These are phyloP conservation scores for Oenanthe oenanthe DNA, from an alignment of 2,113 vertebrate genomes.

Conservation along the genomic window DNA sequence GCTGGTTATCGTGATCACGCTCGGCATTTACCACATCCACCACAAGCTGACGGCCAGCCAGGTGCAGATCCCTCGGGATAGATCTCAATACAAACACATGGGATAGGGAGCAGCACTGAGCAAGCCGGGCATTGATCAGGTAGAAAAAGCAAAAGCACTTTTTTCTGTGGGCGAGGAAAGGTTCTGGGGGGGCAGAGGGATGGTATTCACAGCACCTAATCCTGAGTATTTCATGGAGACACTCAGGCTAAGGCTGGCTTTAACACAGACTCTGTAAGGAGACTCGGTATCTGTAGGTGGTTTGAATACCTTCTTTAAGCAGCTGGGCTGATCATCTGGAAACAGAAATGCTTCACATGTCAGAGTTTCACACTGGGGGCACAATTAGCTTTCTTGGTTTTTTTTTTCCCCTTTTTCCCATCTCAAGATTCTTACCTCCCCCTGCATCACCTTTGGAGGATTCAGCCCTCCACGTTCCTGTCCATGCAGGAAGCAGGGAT, in stretches of 20 bases:
- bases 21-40: conserved; percentile 93
- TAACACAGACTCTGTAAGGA: not conserved
- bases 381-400: not conserved
- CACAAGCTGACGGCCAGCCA: conserved; percentile 91
- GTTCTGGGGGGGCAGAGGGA: not conserved
- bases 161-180: conserved; percentile 25
- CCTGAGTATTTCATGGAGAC: not conserved
- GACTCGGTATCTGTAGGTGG: not conserved
- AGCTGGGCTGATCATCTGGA: not conserved
- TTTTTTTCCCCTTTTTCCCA: no score
- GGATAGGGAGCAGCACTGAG: conserved; percentile 69
- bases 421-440: not conserved
- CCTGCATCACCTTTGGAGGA: fast-evolving
- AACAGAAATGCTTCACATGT: conserved; percentile 34
- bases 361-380: conserved; percentile 14
- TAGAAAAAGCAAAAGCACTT: conserved; percentile 73
- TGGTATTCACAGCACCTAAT: conserved; percentile 30
- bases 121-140: conserved; percentile 17
- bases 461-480: not conserved
- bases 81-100: conserved; percentile 98
- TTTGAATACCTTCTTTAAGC: conserved; percentile 48
- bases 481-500: not conserved
- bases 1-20: conserved; percentile 87
- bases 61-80: conserved; percentile 90
- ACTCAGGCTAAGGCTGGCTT: not conserved